Base-by-base conservation (phyloP, 2,888 invertebrate species). In the Dioctria linearis region DNA sequence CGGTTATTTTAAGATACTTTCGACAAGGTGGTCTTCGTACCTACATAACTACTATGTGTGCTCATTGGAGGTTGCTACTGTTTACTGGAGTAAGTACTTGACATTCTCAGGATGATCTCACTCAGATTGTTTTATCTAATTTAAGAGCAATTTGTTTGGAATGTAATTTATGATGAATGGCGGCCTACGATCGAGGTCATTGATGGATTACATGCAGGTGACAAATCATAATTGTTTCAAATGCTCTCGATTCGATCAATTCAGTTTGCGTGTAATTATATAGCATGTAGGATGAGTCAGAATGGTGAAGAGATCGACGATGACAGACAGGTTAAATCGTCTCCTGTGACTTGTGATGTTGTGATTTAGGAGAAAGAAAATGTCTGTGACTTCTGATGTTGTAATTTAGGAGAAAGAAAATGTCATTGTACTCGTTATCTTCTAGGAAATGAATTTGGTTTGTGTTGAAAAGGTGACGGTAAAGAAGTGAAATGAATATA, bases 151-250 rank as follows among this genome's bases (percentile, higher is more conserved):
- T 73, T 73, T 73, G n/a, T 57, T 40, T 73, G 73, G 73, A 73
- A 73, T 73, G 73, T 42, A 54, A 73, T 73, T 73, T 73, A 37
- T 39, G 5, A 40, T 73, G 40, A 49, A 49, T 39, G 57, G 54
- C 8, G 73, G 57, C 73, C 42, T 54, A 61, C 61, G 4, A 25
- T 2, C 25, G 25, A 25, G 25, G 25, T 25, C 25, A 2, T 25
- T 39, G 73, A 39, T 73, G n/a, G 73, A 73, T 73, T 73, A 57
- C 73, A 42, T 57, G 69, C 69, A 73, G 73, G 73, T 54, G 57
- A 73, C 57, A 73, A 73, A 37, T 73, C 40, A 73, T 73, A 42
- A 73, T 73, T 57, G 73, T 13, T 73, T 49, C 57, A 54, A 42
- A 73, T 73, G 57, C 9, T 51, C 73, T 46, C 73, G 9, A 73